Conservation (phyloP, 30 jellyfish, hydroid and myxozoan species). For the Calvadosia cruxmelitensis region DNA sequence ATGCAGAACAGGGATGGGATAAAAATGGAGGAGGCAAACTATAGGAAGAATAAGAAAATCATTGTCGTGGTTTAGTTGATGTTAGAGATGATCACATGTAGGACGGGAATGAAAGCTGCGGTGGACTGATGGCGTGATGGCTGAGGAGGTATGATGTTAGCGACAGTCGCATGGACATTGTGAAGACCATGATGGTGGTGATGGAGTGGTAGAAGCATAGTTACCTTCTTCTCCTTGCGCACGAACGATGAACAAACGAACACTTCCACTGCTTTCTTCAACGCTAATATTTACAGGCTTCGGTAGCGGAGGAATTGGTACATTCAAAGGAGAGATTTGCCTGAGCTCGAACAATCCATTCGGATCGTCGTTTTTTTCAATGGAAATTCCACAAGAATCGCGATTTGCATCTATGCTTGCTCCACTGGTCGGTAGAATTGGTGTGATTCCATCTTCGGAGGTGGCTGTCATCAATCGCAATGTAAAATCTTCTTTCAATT, state of each 20-base stretch:
- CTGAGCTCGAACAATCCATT: conserved; percentile 54
- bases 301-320: conserved; percentile 12
- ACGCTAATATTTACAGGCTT: conserved; percentile 21
- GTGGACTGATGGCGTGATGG: no score
- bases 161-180: no score
- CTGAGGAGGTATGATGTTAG: no score
- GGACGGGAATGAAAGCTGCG: no score
- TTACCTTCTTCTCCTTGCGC: conserved; percentile 74
- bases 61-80: no score
- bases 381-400: conserved; percentile 31
- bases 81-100: no score
- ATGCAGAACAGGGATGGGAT: no score
- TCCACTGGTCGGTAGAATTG: conserved; percentile 37
- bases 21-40: no score
- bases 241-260: conserved; percentile 45
- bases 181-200: no score
- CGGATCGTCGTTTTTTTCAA: conserved; percentile 40
- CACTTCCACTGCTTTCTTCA: conserved; percentile 30
- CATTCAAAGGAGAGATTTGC: conserved; percentile 17
- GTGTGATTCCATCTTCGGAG: conserved; percentile 29
- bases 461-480: conserved; percentile 32
- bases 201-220: no score
- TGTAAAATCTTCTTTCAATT: conserved; percentile 26
- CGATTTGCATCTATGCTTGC: conserved; percentile 21
- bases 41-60: no score